Evolutionary conservation across 2,113 vertebrate species (phyloP).

Genomic region (Eublepharis macularius): DNA sequence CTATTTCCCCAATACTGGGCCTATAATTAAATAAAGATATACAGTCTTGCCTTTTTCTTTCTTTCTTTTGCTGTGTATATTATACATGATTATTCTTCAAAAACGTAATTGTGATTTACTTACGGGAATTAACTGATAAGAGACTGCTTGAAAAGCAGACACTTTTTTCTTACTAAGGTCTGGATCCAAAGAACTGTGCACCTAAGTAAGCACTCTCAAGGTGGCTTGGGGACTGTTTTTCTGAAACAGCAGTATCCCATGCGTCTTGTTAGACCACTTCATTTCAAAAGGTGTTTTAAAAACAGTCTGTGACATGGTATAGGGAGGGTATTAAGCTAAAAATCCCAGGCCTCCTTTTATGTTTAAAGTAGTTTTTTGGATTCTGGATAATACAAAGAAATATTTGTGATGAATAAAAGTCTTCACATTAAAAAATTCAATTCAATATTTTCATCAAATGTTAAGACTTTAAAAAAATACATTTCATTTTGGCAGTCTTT

Average conservation of each 20-base stretch:
- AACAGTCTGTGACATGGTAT: neutral
- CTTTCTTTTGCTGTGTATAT: slow-evolving; percentile 34
- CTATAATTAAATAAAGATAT: slow-evolving; percentile 37
- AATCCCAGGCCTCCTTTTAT: neutral
- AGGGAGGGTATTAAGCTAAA: too few species aligned
- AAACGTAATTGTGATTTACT: slow-evolving; percentile 30
- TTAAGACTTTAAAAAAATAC: neutral
- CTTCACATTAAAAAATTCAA: neutral
- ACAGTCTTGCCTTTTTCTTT: slow-evolving; percentile 11
- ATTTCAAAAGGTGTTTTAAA: neutral
- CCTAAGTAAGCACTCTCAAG: neutral
- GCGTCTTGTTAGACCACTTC: neutral
- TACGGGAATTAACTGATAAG: neutral
- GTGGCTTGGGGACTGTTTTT: neutral
- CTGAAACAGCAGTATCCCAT: neutral
- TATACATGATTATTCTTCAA: slow-evolving; percentile 34
- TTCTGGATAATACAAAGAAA: neutral
- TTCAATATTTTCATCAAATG: neutral
- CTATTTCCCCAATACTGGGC: slow-evolving; percentile 5
- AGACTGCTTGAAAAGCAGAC: neutral
- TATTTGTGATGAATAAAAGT: neutral
- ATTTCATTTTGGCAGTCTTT: neutral
- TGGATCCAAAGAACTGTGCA: neutral
- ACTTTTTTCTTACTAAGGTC: neutral
- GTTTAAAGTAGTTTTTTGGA: neutral